phyloP scores from a whole-genome alignment of 2,888 invertebrate species.

The Choreutis nemorana region DNA sequence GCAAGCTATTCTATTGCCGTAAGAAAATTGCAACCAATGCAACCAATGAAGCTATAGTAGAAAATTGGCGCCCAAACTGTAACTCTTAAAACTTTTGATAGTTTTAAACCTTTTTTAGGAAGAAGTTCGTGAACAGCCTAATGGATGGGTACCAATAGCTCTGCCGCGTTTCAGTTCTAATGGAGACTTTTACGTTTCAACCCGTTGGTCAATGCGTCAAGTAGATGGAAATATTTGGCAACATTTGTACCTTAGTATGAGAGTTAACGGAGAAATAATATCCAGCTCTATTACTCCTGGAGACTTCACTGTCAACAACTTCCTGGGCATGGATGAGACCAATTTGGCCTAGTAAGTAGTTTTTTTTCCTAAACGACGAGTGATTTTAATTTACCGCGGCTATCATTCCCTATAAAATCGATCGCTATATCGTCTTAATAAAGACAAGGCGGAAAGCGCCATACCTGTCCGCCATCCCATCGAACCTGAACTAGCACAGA shows the following conservation, averaged over 20 bases:
- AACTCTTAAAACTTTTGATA: too few species aligned
- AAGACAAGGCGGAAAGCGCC: too few species aligned
- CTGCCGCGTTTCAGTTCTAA: conserved; percentile 61
- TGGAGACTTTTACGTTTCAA: conserved; percentile 48
- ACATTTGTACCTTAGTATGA: conserved; percentile 39
- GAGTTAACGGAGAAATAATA: conserved; percentile 27
- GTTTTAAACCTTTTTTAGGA: conserved; percentile 26
- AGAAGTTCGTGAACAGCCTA: conserved; percentile 54
- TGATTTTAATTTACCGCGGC: too few species aligned
- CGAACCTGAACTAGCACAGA: too few species aligned
- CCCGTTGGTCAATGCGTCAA: conserved; percentile 42
- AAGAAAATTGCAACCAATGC: too few species aligned
- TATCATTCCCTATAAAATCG: too few species aligned
- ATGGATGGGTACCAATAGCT: conserved; percentile 76
- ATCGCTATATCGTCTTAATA: too few species aligned
- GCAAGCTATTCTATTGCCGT: too few species aligned
- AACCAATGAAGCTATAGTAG: too few species aligned
- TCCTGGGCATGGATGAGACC: conserved; percentile 59
- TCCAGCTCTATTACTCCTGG: conserved; percentile 61
- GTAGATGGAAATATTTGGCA: conserved; percentile 59
- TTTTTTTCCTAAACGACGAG: too few species aligned
- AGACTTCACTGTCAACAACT: conserved; percentile 66
- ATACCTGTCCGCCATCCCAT: too few species aligned
- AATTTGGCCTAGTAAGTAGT: conserved; percentile 39
- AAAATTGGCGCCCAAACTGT: too few species aligned